phyloP scores from a whole-genome alignment of 2,797 vertebrate genomes.

The Eidolon dupreanum region DNA sequence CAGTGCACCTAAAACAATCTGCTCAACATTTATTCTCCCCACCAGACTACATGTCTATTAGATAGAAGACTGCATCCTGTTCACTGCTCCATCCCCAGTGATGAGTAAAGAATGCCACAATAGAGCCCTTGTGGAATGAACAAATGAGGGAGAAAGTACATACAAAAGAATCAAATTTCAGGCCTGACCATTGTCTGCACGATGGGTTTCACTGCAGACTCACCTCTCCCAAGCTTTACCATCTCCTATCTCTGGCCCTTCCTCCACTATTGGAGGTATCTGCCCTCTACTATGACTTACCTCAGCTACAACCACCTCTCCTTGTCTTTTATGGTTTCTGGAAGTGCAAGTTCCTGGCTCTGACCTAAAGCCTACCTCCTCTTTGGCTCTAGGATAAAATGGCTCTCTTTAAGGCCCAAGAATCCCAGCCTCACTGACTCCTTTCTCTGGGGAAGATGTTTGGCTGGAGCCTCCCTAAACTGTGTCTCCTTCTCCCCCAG shows the following conservation, averaged over 20 bases:
- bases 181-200: rapidly evolving
- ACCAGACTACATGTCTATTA: background rate
- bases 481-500: background rate
- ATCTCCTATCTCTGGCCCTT: background rate
- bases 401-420: background rate
- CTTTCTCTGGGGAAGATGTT: background rate
- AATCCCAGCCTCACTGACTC: background rate
- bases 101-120: background rate
- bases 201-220: rapidly evolving
- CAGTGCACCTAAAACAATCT: background rate
- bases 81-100: background rate
- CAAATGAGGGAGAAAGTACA: no score
- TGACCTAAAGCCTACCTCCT: background rate
- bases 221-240: background rate
- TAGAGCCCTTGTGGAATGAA: background rate
- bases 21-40: background rate
- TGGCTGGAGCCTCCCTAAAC: no score
- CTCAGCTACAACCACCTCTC: background rate
- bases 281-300: background rate
- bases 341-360: background rate
- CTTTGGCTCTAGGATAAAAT: background rate
- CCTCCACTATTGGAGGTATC: background rate
- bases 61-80: background rate
- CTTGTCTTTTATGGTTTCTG: background rate
- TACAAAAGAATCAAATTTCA: rapidly evolving